Base-by-base conservation (phyloP, 2,888 invertebrate genomes). In the Allacma fusca region DNA sequence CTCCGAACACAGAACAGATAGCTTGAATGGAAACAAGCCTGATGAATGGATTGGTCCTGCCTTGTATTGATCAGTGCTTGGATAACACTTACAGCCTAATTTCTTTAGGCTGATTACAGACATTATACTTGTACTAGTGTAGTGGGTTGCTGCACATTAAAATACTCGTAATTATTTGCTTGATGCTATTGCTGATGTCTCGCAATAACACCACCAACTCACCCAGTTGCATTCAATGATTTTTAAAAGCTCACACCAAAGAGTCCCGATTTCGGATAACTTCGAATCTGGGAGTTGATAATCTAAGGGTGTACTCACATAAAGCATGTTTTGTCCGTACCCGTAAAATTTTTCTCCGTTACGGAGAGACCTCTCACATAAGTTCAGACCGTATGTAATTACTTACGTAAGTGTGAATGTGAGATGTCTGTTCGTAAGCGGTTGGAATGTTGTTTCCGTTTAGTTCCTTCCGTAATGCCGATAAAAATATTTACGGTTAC, bases 21-120 rank as follows among this genome's bases (percentile, higher is more conserved):
- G 19, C 16, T 50, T 5, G n/a, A 67, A 67, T 67, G 9, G 67
- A 67, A 67, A 29, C 67, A n/a, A 29, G 34, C 24, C 67, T 29
- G 67, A 67, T 34, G 62, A 62, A 62, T 62, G 62, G 23, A 62
- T 62, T 62, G 12, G 24, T 23, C 26, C 23, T 26, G 23, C 23
- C 23, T 5, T 34, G 21, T 34, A 24, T 34, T 29, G 34, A 34
- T 67, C 13, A 28, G 4, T 67, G 24, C 67, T 29, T 29, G 67
- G 67, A 67, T 67, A 67, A 34, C 67, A 28, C 67, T 67, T 29
- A 29, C 29, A n/a, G 28, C 34, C 67, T 67, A 28, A 67, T 67
- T 67, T 67, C 67, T 34, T 62, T 62, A 62, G 62, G 1, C 26
- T 26, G 62, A 62, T 62, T 62, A 62, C 62, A 62, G 23, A 62